A percentile compares a stretch with the other conserved stretches of the same genome.
Evolutionary conservation across 2,888 invertebrate genomes (phyloP).

Genomic region (Eudasyphora cyanicolor): DNA sequence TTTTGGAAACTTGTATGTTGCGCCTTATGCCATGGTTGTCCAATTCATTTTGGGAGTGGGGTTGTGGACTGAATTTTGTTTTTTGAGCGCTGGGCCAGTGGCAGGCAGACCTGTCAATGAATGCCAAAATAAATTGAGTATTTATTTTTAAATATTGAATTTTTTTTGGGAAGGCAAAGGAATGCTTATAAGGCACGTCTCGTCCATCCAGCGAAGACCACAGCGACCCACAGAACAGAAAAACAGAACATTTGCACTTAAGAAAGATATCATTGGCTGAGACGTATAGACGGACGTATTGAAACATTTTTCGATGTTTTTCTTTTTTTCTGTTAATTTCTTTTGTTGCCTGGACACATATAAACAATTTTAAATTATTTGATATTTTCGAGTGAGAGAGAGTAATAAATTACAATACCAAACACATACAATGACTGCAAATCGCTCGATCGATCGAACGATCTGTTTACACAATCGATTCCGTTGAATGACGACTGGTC

Average conservation of each 20-base stretch:
- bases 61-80: neutral
- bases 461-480: conserved; percentile 35
- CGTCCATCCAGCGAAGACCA: conserved; percentile 39
- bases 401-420: conserved; percentile 28
- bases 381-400: conserved; percentile 16
- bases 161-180: conserved; percentile 35
- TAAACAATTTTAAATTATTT: conserved; percentile 21
- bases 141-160: conserved; percentile 35
- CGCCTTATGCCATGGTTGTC: conserved; percentile 29
- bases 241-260: conserved; percentile 50
- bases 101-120: conserved; percentile 46
- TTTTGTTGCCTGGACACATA: neutral
- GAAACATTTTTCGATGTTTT: neutral
- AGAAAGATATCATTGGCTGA: conserved; percentile 43
- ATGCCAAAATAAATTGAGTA: conserved; percentile 59
- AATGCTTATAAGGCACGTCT: conserved; percentile 58
- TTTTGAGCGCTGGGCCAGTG: neutral
- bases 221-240: neutral
- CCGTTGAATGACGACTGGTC: neutral
- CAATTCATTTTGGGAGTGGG: neutral
- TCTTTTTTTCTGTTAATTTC: too few relatives aligned
- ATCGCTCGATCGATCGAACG: neutral
- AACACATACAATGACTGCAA: neutral
- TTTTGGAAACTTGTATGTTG: neutral
- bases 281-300: neutral